Conservation (phyloP, 2,113 vertebrate genomes). For the Lontra canadensis region DNA sequence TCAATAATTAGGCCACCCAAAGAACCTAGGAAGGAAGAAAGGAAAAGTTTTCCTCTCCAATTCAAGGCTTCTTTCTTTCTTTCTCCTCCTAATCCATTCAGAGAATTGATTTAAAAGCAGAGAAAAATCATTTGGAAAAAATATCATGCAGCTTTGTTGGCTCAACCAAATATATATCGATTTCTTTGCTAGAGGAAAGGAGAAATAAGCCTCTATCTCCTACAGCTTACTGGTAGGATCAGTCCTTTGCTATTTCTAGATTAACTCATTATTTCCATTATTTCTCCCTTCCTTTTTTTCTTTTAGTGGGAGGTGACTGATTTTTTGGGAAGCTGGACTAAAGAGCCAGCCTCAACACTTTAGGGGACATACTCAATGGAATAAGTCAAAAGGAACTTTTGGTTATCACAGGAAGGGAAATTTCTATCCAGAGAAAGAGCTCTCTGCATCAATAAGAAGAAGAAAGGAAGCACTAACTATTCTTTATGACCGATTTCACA, state of each 20-base stretch:
- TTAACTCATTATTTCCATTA: slow-evolving; percentile 12
- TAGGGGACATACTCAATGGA: not conserved
- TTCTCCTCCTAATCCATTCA: not conserved
- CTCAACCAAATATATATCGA: slow-evolving; percentile 41
- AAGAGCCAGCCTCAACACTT: not conserved
- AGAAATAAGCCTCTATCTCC: not conserved
- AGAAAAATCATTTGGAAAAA: slow-evolving; percentile 27
- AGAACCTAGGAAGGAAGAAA: not conserved
- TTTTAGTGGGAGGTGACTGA: not conserved
- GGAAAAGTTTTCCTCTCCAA: not conserved
- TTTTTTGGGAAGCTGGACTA: not conserved
- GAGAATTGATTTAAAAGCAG: slow-evolving; percentile 43
- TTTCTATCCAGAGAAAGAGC: not conserved
- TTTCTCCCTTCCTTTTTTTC: not conserved
- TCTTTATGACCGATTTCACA: not conserved
- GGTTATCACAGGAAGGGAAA: not conserved
- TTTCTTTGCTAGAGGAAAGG: slow-evolving; percentile 17
- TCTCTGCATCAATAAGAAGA: not conserved
- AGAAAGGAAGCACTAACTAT: not conserved
- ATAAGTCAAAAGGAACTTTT: not conserved
- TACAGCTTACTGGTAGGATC: not conserved
- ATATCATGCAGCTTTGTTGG: slow-evolving; percentile 15
- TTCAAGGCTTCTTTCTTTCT: slow-evolving; percentile 36
- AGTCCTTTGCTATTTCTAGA: slow-evolving; percentile 29
- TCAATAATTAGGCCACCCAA: not conserved